These are phyloP conservation scores for Rhyacophila evoluta DNA, from an alignment of 2,888 invertebrate species.

Conservation along the genomic window DNA sequence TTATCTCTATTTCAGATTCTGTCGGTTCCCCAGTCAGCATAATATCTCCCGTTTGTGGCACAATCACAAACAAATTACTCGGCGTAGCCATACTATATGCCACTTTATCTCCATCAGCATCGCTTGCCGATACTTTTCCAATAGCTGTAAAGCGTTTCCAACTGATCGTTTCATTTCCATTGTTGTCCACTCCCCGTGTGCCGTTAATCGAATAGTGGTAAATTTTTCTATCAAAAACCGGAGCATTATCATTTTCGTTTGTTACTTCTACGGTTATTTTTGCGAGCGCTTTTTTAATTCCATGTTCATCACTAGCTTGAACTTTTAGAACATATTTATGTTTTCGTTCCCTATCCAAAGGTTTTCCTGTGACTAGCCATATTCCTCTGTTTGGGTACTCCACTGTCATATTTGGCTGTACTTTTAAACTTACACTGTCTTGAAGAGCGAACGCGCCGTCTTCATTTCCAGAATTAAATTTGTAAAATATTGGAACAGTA, in stretches of 20 bases:
- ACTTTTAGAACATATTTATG: conserved; percentile 80
- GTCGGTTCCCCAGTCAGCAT: conserved; percentile 85
- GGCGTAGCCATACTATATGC: conserved; percentile 86
- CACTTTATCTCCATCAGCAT: conserved; percentile 93
- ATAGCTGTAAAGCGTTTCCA: conserved; percentile 87
- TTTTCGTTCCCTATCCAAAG: conserved; percentile 83
- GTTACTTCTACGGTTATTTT: conserved; percentile 80
- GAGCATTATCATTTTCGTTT: conserved; percentile 94
- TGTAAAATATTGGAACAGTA: conserved; percentile 79
- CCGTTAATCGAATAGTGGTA: conserved; percentile 84
- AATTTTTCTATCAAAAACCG: conserved; percentile 81
- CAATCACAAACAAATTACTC: conserved; percentile 86
- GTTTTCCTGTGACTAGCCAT: conserved; percentile 79
- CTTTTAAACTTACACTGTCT: conserved; percentile 67
- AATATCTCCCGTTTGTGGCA: conserved; percentile 93
- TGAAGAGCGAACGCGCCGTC: conserved; percentile 81
- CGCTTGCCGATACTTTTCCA: conserved; percentile 87
- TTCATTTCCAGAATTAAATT: conserved; percentile 82
- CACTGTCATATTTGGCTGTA: conserved; percentile 66
- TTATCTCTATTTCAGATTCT: conserved; percentile 75
- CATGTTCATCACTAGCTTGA: conserved; percentile 83
- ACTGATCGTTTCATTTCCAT: conserved; percentile 72
- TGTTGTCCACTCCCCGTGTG: conserved; percentile 68
- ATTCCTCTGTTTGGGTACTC: conserved; percentile 75
- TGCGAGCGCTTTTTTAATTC: conserved; percentile 85